Evolutionary conservation across 2,888 invertebrate genomes (phyloP).

Genomic region (Limnephilus rhombicus): DNA sequence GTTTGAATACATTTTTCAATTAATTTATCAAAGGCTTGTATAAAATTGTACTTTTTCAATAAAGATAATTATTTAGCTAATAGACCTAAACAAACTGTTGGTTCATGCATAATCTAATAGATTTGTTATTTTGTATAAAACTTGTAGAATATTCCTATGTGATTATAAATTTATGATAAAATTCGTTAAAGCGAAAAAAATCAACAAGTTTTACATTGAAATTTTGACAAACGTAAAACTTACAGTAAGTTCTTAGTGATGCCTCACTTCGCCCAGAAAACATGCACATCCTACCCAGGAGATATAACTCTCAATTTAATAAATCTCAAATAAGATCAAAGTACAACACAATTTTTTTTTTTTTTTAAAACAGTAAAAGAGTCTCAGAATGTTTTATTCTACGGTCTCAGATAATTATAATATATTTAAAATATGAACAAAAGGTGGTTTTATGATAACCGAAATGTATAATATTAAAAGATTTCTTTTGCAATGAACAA

Average conservation of each 20-base stretch:
- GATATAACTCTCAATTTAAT: neutral
- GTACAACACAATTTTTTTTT: no score
- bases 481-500: neutral
- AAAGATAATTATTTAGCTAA: neutral
- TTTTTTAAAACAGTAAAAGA: neutral
- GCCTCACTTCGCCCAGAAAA: neutral
- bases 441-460: neutral
- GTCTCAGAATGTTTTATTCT: neutral
- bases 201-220: neutral
- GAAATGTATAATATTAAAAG: neutral
- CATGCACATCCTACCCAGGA: neutral
- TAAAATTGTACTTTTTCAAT: neutral
- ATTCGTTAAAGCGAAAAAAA: neutral
- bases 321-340: neutral
- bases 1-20: neutral
- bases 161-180: neutral
- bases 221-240: neutral
- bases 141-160: neutral
- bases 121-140: neutral
- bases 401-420: no score
- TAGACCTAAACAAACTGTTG: neutral
- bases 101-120: neutral
- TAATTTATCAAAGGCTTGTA: neutral
- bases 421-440: no score
- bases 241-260: neutral